Conservation (phyloP, 2,888 invertebrate genomes). For the Galerucella calmariensis region DNA sequence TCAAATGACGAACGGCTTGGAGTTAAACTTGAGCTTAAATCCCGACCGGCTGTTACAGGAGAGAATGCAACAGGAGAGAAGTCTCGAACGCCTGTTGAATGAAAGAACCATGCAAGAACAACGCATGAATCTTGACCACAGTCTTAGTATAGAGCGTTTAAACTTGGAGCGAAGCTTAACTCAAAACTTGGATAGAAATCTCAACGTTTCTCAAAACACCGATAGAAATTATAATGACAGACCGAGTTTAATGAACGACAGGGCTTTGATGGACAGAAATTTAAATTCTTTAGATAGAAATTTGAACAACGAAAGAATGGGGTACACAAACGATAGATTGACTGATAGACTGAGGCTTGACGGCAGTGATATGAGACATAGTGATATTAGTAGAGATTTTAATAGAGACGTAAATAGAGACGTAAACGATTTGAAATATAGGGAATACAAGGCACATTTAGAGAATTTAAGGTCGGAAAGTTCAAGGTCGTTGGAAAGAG, state of each 20-base stretch:
- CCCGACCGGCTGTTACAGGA: conserved; percentile 57
- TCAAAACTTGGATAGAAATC: conserved; percentile 54
- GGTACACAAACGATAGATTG: conserved; percentile 44
- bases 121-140: conserved; percentile 57
- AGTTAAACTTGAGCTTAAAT: conserved; percentile 61
- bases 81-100: conserved; percentile 59
- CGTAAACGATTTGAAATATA: conserved; percentile 62
- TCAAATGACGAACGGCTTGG: conserved; percentile 56
- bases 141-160: conserved; percentile 58
- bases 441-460: conserved; percentile 64
- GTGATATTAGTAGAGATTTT: conserved; percentile 42
- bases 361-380: conserved; percentile 49
- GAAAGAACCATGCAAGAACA: conserved; percentile 56
- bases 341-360: conserved; percentile 47
- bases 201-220: conserved; percentile 47
- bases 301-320: conserved; percentile 47
- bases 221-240: conserved; percentile 45
- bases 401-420: conserved; percentile 44
- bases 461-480: conserved; percentile 61
- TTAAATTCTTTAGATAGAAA: conserved; percentile 53
- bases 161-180: conserved; percentile 58
- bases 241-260: conserved; percentile 44
- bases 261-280: conserved; percentile 59
- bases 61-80: conserved; percentile 58
- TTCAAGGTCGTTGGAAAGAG: conserved; percentile 57